These are phyloP conservation scores for Apis florea DNA, from an alignment of 1,140 invertebrate genomes.

Conservation along the genomic window DNA sequence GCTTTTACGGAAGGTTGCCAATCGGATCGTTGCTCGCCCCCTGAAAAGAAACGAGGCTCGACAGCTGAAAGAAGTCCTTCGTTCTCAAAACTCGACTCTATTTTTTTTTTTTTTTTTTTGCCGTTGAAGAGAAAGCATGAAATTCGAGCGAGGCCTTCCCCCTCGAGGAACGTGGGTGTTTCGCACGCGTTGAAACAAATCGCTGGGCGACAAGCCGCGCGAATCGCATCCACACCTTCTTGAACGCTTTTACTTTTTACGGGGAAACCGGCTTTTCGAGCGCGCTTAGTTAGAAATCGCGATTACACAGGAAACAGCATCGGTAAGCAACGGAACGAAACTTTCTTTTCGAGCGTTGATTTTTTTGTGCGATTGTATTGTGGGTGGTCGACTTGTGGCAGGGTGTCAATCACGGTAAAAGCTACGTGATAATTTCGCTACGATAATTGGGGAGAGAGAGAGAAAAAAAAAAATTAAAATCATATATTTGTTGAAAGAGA, in stretches of 20 bases:
- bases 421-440: no score
- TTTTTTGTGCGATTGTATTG: not conserved
- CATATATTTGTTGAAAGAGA: no score
- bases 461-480: no score
- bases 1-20: not conserved
- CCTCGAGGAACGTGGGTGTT: slow-evolving; percentile 43
- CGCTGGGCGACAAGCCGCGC: slow-evolving; percentile 37
- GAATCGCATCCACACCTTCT: slow-evolving; percentile 9
- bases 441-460: no score
- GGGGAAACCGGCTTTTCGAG: slow-evolving; percentile 67
- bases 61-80: not conserved
- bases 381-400: no score
- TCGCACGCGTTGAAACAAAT: slow-evolving; percentile 54
- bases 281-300: not conserved
- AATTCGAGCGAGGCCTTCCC: slow-evolving; percentile 52
- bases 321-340: not conserved
- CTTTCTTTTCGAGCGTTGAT: not conserved
- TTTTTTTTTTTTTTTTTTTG: slow-evolving; percentile 16
- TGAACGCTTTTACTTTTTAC: slow-evolving; percentile 70
- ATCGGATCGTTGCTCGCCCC: not conserved
- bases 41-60: not conserved
- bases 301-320: slow-evolving; percentile 8
- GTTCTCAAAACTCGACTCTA: slow-evolving; percentile 36
- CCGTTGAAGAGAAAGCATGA: slow-evolving; percentile 58
- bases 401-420: no score